Evolutionary conservation across 2,797 vertebrate genomes (phyloP).

Genomic region (Dermochelys coriacea): DNA sequence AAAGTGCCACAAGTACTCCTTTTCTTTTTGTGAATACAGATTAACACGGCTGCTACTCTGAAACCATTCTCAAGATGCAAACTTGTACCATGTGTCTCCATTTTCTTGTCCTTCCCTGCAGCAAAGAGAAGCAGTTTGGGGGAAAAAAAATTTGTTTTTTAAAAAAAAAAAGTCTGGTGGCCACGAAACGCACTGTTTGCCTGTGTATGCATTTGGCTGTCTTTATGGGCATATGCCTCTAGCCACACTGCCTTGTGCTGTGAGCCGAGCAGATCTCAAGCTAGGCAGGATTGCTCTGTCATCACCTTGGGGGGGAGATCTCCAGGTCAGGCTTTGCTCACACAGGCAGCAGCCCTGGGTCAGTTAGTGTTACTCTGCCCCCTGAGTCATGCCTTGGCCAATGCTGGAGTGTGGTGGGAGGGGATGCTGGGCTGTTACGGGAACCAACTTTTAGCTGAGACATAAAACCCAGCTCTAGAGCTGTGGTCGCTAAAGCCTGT

Average conservation of each 20-base stretch:
- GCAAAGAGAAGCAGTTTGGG: constrained; percentile 28
- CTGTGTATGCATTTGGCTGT: not conserved
- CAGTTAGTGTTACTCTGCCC: not conserved
- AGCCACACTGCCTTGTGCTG: not conserved
- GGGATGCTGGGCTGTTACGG: too few relatives aligned
- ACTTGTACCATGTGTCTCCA: not conserved
- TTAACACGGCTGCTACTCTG: too few relatives aligned
- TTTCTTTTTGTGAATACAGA: too few relatives aligned
- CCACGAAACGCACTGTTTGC: not conserved
- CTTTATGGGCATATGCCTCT: not conserved
- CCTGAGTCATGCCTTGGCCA: not conserved
- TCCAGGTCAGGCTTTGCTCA: not conserved
- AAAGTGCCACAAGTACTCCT: too few relatives aligned
- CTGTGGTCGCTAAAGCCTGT: too few relatives aligned
- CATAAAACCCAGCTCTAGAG: too few relatives aligned
- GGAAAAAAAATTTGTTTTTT: too few relatives aligned
- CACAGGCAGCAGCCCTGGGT: not conserved
- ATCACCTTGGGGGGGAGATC: not conserved
- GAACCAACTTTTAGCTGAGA: too few relatives aligned
- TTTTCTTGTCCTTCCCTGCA: constrained; percentile 3
- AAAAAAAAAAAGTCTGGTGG: not conserved
- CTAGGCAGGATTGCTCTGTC: not conserved
- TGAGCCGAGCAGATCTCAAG: not conserved
- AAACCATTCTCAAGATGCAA: constrained; percentile 11
- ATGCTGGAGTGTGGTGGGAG: not conserved